Conservation (phyloP, 2,888 invertebrate genomes). For the Drosophila subsilvestris region DNA sequence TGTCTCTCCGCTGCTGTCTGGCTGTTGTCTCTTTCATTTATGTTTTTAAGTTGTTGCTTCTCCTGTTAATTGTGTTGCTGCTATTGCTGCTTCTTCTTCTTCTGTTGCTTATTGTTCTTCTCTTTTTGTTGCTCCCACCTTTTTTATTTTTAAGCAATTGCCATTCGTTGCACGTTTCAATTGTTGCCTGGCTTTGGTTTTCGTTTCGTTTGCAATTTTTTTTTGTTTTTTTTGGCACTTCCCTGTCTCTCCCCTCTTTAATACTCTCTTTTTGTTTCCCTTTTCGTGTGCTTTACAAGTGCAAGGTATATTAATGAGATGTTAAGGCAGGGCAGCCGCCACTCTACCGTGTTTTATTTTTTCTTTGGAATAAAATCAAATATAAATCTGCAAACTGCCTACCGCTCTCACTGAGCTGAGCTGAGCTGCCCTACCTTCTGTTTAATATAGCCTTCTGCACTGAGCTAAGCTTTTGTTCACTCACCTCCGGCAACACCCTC, state of each 20-base stretch:
- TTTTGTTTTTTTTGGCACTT: slow-evolving; percentile 6
- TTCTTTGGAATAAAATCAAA: no score
- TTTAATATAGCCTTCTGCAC: slow-evolving; percentile 2
- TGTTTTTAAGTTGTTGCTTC: slow-evolving; percentile 36
- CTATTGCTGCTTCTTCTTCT: neutral
- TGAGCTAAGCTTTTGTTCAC: slow-evolving; percentile 51
- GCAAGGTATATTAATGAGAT: no score
- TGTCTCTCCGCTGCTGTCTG: neutral
- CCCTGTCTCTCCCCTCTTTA: neutral
- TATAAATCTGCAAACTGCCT: no score
- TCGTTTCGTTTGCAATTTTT: slow-evolving; percentile 19
- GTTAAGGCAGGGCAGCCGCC: no score
- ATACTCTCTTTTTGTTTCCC: slow-evolving; percentile 6
- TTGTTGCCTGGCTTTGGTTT: slow-evolving; percentile 39
- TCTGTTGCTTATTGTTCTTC: slow-evolving; percentile 1
- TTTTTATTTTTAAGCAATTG: slow-evolving; percentile 20
- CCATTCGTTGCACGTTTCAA: slow-evolving; percentile 39
- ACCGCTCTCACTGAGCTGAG: no score
- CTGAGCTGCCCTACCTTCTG: neutral
- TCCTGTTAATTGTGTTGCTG: neutral
- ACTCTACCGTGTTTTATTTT: no score
- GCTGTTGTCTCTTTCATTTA: slow-evolving; percentile 22
- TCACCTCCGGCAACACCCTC: neutral
- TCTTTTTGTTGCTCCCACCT: neutral
- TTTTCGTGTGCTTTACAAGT: neutral